Evolutionary conservation across 2,113 vertebrate genomes (phyloP), one percentile per base, ranked within the genome.

Genomic region (Macaca mulatta): DNA sequence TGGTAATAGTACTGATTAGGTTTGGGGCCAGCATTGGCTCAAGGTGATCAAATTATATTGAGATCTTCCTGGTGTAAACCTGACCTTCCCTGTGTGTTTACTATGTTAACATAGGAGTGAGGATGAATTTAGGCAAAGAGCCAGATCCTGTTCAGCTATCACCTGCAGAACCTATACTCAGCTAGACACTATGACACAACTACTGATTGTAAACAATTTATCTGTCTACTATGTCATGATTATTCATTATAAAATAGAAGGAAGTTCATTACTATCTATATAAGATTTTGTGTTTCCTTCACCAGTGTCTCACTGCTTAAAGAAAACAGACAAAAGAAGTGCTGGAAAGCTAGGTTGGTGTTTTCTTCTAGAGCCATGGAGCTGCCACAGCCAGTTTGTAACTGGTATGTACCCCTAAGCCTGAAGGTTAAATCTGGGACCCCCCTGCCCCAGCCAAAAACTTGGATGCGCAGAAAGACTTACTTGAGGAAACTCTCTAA

Each of bases 181-280:
- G 6, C 35, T 83, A 67, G 70, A 78, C 4, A 38, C 48, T 38
- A 23, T 30, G 20, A 11, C 8, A 38, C 12, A 23, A 82, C 5
- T 11, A 17, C 14, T 61, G 6, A 50, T 27, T 67, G 38, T 23
- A 79, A 94, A 77, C 38, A 52, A 45, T 75, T 64, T 45, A n/a
- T 35, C 22, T 1, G 3, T 27, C 22, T 1, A 3, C 55, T 57
- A 25, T 52, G 18, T 82, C 61, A 64, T 0, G 0, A 57, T 10
- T 18, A 57, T 40, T 57, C 18, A 30, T 40, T 69, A 50, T 55
- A 67, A 45, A 75, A 25, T 16, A 2, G 67, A 9, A 32, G 13
- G 35, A 79, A 22, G 18, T 40, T 59, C 25, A 20, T 64, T 48
- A 61, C 45, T 14, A 8, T 27, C 22, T 48, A 20, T 52, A 6